Evolutionary conservation across 1,140 invertebrate genomes (phyloP).

Genomic region (Apis dorsata): DNA sequence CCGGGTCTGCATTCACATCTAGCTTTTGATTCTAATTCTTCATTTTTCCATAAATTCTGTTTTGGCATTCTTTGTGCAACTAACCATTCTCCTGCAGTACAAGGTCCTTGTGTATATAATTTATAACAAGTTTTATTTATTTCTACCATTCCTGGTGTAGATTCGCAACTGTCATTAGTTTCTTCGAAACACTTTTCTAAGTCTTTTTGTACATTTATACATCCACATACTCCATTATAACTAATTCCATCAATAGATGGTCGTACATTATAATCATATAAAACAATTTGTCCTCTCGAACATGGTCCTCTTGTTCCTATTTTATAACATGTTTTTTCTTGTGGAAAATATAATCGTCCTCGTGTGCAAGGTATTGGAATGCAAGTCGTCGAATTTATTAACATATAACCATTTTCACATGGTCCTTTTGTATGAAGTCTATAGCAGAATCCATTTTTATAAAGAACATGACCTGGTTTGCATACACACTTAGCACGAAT

Average conservation of each 20-base stretch:
- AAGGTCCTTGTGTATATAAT: slow-evolving; percentile 87
- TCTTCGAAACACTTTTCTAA: slow-evolving; percentile 69
- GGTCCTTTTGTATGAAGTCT: slow-evolving; percentile 88
- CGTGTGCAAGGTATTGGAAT: slow-evolving; percentile 85
- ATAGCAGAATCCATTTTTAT: slow-evolving; percentile 86
- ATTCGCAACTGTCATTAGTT: slow-evolving; percentile 78
- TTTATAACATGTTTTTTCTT: slow-evolving; percentile 86
- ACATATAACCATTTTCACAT: slow-evolving; percentile 84
- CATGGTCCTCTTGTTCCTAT: slow-evolving; percentile 88
- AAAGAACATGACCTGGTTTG: slow-evolving; percentile 85
- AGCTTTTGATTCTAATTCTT: slow-evolving; percentile 75
- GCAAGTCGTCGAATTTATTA: slow-evolving; percentile 83
- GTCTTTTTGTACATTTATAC: slow-evolving; percentile 78
- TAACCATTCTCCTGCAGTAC: slow-evolving; percentile 86
- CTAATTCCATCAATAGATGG: slow-evolving; percentile 89
- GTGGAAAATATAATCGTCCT: slow-evolving; percentile 87
- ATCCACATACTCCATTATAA: slow-evolving; percentile 90
- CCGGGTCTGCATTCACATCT: slow-evolving; percentile 88
- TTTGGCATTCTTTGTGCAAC: slow-evolving; percentile 79
- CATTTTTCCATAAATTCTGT: slow-evolving; percentile 67
- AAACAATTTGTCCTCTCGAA: slow-evolving; percentile 84
- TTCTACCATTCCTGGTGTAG: slow-evolving; percentile 82
- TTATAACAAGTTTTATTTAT: slow-evolving; percentile 85
- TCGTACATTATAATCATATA: slow-evolving; percentile 87
- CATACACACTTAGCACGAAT: slow-evolving; percentile 83